phyloP scores from a whole-genome alignment of 2,888 invertebrate genomes.

The Platycheirus rosarum region DNA sequence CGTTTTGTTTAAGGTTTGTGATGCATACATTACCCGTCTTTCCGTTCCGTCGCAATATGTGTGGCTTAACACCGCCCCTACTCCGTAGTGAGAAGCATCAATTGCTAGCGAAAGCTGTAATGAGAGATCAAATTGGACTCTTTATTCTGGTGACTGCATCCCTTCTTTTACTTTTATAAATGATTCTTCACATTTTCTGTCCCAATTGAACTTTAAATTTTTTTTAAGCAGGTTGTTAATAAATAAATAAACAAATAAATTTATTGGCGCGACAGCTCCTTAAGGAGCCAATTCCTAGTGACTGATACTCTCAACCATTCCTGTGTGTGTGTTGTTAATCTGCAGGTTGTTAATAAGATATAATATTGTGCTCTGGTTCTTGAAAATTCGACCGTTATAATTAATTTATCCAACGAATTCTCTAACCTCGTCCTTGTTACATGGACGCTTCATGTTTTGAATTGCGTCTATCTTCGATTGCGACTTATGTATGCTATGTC shows the following conservation, averaged over 20 bases:
- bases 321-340: no score
- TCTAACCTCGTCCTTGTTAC: background rate
- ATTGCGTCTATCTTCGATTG: constrained; percentile 4
- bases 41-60: background rate
- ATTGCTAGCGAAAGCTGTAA: background rate
- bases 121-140: constrained; percentile 1
- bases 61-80: constrained; percentile 6
- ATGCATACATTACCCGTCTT: constrained; percentile 3
- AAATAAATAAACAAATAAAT: no score
- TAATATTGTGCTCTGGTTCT: constrained; percentile 1
- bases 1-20: constrained; percentile 4
- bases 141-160: background rate
- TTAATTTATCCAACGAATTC: background rate
- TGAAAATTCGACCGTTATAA: constrained; percentile 2
- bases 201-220: background rate
- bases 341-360: constrained; percentile 3
- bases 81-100: background rate
- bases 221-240: background rate
- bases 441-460: background rate
- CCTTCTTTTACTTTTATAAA: constrained; percentile 8
- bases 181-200: background rate
- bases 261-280: no score
- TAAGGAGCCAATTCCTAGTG: no score
- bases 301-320: no score
- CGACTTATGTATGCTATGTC: background rate